Base-by-base conservation (phyloP, 2,888 invertebrate genomes). In the Agonopterix alstromeriana region DNA sequence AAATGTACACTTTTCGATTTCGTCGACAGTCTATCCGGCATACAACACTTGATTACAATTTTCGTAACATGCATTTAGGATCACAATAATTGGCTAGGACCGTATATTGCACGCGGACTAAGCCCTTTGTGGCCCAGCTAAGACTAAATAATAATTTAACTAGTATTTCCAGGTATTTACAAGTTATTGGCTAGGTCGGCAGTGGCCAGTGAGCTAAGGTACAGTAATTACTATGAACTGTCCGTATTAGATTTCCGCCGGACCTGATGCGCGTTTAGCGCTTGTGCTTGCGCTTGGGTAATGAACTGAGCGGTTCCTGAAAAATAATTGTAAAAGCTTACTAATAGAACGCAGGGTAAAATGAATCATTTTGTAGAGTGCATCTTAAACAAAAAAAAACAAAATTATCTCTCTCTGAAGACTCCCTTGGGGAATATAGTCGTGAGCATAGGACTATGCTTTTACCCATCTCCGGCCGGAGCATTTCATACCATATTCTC, bases 211-310 rank as follows among this genome's bases (percentile, higher is more conserved):
- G 35, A 41, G 53, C 61, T 48, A 48, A 42, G 54, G 56, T 48
- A 61, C 8, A 56, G 55, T 57, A 48, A 61, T 70, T 68, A 82
- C 85, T 86, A 87, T 73, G 86, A 87, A 70, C 86, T 86, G 69
- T 88, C 88, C 38, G 86, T 77, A 61, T 87, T 87, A n/a, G 88
- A 88, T 82, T 88, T 87, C 67, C 88, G 77, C 52, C 88, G 67
- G 59, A 85, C 85, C 61, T 86, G 87, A 38, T 86, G 87, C 40
- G 83, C 73, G 48, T 75, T 83, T 50, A 87, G 55, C 43, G 80
- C 77, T 56, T 84, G 84, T 50, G 81, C 77, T 56, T 82, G 84
- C 48, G 82, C 77, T 58, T 86, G 86, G 11, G 78, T 78, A 62
- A 87, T 84, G 64, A 82, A 88, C 55, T 88, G 87, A 17, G 85